Percentiles rank a stretch among this genome's conserved stretches.
Conservation (phyloP, 2,888 invertebrate species). For the Sisyra nigra region DNA sequence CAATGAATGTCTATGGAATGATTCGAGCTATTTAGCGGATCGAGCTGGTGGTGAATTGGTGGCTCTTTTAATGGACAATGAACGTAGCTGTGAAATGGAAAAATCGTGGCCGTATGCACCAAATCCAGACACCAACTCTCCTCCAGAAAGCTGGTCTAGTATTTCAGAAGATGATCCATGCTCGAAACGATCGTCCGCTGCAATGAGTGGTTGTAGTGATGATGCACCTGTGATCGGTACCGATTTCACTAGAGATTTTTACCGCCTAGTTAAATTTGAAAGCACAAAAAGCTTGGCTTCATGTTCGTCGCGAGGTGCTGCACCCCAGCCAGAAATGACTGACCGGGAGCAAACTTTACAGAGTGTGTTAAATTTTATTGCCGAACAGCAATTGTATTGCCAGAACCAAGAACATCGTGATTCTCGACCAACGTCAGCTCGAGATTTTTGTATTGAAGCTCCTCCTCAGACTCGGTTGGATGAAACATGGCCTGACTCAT, state of each 20-base stretch:
- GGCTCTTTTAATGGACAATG: slow-evolving; percentile 33
- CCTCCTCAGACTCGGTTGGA: slow-evolving; percentile 31
- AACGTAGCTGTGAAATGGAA: slow-evolving; percentile 30
- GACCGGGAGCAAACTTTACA: slow-evolving; percentile 55
- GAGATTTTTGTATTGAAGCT: slow-evolving; percentile 35
- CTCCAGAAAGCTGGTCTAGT: slow-evolving; percentile 44
- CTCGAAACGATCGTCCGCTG: slow-evolving; percentile 54
- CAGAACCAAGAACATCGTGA: slow-evolving; percentile 40
- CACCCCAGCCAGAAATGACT: slow-evolving; percentile 36
- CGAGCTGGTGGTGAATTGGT: slow-evolving; percentile 48
- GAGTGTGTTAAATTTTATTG: slow-evolving; percentile 57
- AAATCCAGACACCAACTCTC: slow-evolving; percentile 28
- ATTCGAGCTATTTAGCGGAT: slow-evolving; percentile 52
- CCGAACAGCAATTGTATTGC: slow-evolving; percentile 59
- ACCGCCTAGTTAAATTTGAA: slow-evolving; percentile 64
- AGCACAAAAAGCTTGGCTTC: slow-evolving; percentile 65
- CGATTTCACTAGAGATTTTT: slow-evolving; percentile 66
- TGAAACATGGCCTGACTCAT: slow-evolving; percentile 3
- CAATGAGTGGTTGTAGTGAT: slow-evolving; percentile 46
- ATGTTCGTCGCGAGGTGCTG: slow-evolving; percentile 50
- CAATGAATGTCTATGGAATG: slow-evolving; percentile 59
- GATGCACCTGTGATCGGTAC: slow-evolving; percentile 51
- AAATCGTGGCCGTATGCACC: slow-evolving; percentile 48
- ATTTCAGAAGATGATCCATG: slow-evolving; percentile 36
- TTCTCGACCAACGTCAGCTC: slow-evolving; percentile 35